A percentile compares a stretch with the other conserved stretches of the same genome.
phyloP scores from a whole-genome alignment of 2,797 vertebrate genomes.

The Ispidina lecontei region DNA sequence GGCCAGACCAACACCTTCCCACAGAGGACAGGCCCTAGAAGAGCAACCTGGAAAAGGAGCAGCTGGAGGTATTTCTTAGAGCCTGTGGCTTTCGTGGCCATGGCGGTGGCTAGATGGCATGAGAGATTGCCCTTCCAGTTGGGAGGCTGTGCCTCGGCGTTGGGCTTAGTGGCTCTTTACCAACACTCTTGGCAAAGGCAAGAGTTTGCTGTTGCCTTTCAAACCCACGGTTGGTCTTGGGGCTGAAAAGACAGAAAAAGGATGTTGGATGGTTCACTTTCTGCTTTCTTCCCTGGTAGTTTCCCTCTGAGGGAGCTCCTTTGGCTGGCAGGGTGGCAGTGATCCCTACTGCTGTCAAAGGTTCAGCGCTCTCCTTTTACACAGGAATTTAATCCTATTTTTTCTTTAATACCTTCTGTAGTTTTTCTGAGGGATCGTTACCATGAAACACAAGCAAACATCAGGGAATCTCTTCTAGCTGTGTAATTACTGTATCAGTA shows the following conservation, averaged over 20 bases:
- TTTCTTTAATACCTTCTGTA: background rate
- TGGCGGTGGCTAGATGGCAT: background rate
- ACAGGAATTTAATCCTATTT: background rate
- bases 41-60: slow-evolving; percentile 51
- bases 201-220: background rate
- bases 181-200: background rate
- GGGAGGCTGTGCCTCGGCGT: background rate
- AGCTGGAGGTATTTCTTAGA: slow-evolving; percentile 60
- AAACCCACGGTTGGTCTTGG: background rate
- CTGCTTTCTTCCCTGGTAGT: background rate
- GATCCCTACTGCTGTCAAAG: background rate
- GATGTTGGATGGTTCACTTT: background rate
- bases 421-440: background rate
- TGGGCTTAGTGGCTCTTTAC: background rate
- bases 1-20: slow-evolving; percentile 87
- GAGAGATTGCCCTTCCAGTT: background rate
- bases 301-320: background rate
- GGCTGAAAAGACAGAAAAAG: slow-evolving; percentile 39
- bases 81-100: background rate
- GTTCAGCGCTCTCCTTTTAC: background rate
- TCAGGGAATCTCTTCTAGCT: background rate
- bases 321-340: background rate
- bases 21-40: slow-evolving; percentile 61
- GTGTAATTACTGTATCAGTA: background rate
- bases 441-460: background rate